Evolutionary conservation across 2,888 invertebrate species (phyloP).

Genomic region (Cheilosia scutellata): DNA sequence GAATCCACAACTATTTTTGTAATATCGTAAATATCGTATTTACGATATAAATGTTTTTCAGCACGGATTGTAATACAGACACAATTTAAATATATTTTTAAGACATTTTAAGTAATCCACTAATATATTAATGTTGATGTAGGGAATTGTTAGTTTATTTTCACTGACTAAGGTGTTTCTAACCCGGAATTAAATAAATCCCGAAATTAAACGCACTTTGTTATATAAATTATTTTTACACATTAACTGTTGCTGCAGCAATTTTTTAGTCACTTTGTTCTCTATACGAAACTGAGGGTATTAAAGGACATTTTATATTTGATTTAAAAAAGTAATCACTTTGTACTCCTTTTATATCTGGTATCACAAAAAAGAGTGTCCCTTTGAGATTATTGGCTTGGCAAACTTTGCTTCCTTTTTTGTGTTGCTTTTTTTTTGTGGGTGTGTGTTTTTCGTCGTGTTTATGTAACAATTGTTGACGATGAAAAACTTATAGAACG

Average conservation of each 20-base stretch:
- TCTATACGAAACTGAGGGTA: background rate
- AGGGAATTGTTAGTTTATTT: too few species aligned
- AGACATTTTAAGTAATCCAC: too few species aligned
- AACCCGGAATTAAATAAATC: too few species aligned
- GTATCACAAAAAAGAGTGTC: conserved; percentile 33
- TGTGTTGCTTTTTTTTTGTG: conserved; percentile 34
- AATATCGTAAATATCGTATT: conserved; percentile 67
- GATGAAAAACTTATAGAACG: conserved; percentile 22
- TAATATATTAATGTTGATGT: too few species aligned
- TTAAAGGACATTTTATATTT: conserved; percentile 17
- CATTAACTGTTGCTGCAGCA: too few species aligned
- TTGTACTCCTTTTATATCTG: conserved; percentile 33
- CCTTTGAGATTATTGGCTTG: conserved; percentile 33
- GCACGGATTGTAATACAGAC: background rate
- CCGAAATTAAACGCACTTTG: too few species aligned
- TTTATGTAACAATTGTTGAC: conserved; percentile 75
- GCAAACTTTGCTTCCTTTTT: conserved; percentile 49
- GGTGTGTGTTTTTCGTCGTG: conserved; percentile 47
- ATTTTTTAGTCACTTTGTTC: background rate
- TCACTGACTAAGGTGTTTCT: too few species aligned
- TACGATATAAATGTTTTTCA: conserved; percentile 33
- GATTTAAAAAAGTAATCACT: conserved; percentile 22
- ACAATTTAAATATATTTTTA: background rate
- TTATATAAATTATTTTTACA: background rate
- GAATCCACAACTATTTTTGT: background rate